Evolutionary conservation across 1,140 invertebrate genomes (phyloP).

Genomic region (Eufriesea mexicana): DNA sequence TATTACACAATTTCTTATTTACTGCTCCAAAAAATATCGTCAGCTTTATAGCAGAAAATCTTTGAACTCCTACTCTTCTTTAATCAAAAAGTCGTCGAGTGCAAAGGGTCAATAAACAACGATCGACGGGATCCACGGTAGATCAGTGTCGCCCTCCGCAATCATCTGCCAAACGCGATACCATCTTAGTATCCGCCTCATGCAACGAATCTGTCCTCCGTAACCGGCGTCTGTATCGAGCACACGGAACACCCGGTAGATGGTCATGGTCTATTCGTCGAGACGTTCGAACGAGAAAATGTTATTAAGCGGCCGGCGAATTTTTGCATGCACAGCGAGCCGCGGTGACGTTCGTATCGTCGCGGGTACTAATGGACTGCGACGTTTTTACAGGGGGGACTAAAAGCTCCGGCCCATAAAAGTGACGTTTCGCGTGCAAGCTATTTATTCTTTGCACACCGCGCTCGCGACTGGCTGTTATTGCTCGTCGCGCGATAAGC

Average conservation of each 20-base stretch:
- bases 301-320: slow-evolving; percentile 37
- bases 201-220: too few relatives aligned
- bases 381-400: slow-evolving; percentile 69
- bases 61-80: too few relatives aligned
- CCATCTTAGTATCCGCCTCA: too few relatives aligned
- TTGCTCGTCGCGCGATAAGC: slow-evolving; percentile 34
- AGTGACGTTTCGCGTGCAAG: slow-evolving; percentile 64
- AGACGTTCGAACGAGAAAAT: slow-evolving; percentile 29
- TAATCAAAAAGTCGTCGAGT: too few relatives aligned
- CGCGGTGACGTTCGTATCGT: slow-evolving; percentile 61
- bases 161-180: too few relatives aligned
- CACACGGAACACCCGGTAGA: slow-evolving; percentile 1
- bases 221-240: too few relatives aligned
- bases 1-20: too few relatives aligned
- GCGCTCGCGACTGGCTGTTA: slow-evolving; percentile 29
- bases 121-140: too few relatives aligned
- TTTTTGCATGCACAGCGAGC: slow-evolving; percentile 43
- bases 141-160: too few relatives aligned
- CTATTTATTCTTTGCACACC: slow-evolving; percentile 61
- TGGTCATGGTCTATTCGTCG: slow-evolving; percentile 9
- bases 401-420: slow-evolving; percentile 73
- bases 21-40: too few relatives aligned
- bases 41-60: too few relatives aligned
- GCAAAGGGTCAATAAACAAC: too few relatives aligned
- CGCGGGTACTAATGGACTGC: slow-evolving; percentile 68